These are phyloP conservation scores for Monarcha castaneiventris DNA, from an alignment of 2,113 vertebrate species.

Conservation along the genomic window DNA sequence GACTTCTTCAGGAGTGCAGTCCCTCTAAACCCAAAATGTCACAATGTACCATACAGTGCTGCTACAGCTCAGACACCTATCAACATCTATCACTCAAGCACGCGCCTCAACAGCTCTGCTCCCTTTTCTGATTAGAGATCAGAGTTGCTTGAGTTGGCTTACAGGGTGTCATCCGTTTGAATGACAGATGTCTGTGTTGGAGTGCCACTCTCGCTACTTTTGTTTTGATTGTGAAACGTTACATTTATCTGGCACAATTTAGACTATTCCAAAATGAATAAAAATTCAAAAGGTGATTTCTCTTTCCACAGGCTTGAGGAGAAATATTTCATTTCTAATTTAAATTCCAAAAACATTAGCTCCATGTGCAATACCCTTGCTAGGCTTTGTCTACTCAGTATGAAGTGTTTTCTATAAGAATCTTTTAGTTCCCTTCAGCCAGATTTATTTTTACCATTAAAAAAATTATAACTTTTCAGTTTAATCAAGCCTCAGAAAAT, in stretches of 20 bases:
- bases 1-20: conserved; percentile 19
- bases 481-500: conserved; percentile 45
- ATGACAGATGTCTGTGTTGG: conserved; percentile 75
- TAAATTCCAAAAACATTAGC: conserved; percentile 21
- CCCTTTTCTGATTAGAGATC: conserved; percentile 79
- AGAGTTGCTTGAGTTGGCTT: conserved; percentile 76
- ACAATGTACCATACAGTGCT: background rate
- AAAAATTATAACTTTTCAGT: conserved; percentile 46
- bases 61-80: conserved; percentile 59
- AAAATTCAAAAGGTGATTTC: background rate
- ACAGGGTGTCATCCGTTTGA: conserved; percentile 76
- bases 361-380: background rate
- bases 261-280: background rate
- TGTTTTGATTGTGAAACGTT: conserved; percentile 60
- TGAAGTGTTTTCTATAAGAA: conserved; percentile 15
- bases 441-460: conserved; percentile 21
- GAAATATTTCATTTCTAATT: background rate
- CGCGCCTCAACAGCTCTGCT: conserved; percentile 50
- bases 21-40: conserved; percentile 55
- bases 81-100: conserved; percentile 71
- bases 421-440: conserved; percentile 11
- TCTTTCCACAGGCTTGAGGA: background rate
- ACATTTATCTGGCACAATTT: background rate
- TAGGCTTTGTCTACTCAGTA: conserved; percentile 62
- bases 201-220: conserved; percentile 64